phyloP scores from a whole-genome alignment of 2,797 vertebrate genomes.

The Danio jaintianensis region DNA sequence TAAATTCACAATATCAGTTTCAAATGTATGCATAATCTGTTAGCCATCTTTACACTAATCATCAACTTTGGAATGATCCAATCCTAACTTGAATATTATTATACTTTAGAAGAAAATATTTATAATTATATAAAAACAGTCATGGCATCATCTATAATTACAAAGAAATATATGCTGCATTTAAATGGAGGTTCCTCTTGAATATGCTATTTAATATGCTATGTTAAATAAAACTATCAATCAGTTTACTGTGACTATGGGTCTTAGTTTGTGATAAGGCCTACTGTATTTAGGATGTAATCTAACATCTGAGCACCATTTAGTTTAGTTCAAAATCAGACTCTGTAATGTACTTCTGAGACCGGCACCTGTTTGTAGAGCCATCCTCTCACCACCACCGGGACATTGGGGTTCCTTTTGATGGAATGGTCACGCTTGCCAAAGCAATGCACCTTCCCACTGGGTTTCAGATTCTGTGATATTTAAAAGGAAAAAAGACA shows the following conservation, averaged over 20 bases:
- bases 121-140: neutral
- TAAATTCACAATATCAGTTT: constrained; percentile 43
- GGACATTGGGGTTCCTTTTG: constrained; percentile 93
- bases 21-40: constrained; percentile 27
- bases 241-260: neutral
- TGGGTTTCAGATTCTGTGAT: constrained; percentile 81
- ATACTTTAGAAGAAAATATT: no score
- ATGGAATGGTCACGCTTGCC: constrained; percentile 96
- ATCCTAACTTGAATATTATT: neutral
- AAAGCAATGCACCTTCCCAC: constrained; percentile 92
- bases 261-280: constrained; percentile 6
- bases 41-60: neutral
- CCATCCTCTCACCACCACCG: constrained; percentile 97
- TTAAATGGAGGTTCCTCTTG: neutral
- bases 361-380: constrained; percentile 93
- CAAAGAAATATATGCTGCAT: neutral
- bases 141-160: neutral
- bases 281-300: neutral
- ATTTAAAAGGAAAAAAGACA: constrained; percentile 49
- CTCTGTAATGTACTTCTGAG: neutral
- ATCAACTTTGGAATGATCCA: neutral
- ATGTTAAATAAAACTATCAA: constrained; percentile 8
- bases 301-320: constrained; percentile 12
- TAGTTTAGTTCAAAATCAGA: constrained; percentile 21
- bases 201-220: neutral